A percentile compares a stretch with the other conserved stretches of the same genome.
These are phyloP conservation scores for Meteorus colon DNA, from an alignment of 2,888 invertebrate species.

Conservation along the genomic window DNA sequence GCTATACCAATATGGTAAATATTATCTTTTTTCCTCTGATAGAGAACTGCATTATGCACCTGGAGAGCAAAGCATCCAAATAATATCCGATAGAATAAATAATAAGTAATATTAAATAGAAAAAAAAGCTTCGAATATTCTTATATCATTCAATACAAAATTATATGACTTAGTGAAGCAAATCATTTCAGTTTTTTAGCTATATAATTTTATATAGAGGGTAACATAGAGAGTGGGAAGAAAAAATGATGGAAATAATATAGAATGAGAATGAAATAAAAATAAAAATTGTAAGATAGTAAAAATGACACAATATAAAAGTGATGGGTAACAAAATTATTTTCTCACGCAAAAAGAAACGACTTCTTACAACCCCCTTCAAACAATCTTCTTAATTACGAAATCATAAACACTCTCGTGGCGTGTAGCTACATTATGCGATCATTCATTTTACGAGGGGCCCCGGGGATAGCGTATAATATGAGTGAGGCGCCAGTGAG, in stretches of 20 bases:
- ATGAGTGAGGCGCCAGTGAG: conserved; percentile 45
- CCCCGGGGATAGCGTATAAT: conserved; percentile 36
- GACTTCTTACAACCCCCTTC: conserved; percentile 24
- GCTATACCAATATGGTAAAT: background rate
- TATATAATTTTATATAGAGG: background rate
- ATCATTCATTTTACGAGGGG: conserved; percentile 46
- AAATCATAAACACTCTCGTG: conserved; percentile 41
- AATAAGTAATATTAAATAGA: too few species aligned
- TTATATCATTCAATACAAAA: too few species aligned
- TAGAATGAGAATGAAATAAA: background rate
- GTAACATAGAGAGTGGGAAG: background rate
- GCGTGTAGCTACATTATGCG: conserved; percentile 32
- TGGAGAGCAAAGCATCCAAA: too few species aligned
- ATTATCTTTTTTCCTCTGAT: background rate
- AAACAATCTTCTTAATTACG: conserved; percentile 41
- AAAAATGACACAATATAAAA: conserved; percentile 11
- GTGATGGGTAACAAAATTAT: conserved; percentile 3
- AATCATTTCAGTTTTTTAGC: too few species aligned
- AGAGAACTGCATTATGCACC: background rate
- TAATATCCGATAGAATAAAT: too few species aligned
- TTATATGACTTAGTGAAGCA: too few species aligned
- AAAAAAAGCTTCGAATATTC: too few species aligned
- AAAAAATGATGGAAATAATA: background rate
- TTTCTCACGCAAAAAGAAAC: conserved; percentile 29
- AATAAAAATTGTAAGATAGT: background rate